Percentiles rank a stretch among this genome's conserved stretches.
Conservation (phyloP, 2,113 vertebrate species). For the Trichomycterus rosablanca region DNA sequence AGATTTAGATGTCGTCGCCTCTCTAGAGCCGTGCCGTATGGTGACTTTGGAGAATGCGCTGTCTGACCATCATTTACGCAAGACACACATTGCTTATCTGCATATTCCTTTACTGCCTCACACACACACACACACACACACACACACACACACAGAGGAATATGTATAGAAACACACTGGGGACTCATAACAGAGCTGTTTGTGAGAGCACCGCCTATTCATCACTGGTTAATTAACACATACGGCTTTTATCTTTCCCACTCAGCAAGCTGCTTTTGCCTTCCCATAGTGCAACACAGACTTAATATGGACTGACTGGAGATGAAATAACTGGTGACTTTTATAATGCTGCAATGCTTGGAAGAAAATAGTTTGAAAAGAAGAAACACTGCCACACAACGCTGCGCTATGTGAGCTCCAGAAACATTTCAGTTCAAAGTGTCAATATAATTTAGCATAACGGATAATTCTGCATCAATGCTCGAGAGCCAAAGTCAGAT, state of each 20-base stretch:
- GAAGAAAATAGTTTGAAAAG: not conserved
- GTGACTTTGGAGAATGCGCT: slow-evolving; percentile 14
- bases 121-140: no score
- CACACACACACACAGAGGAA: no score
- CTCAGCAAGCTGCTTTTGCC: slow-evolving; percentile 12
- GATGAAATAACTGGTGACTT: slow-evolving; percentile 20
- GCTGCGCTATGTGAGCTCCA: not conserved
- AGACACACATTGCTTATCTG: slow-evolving; percentile 36
- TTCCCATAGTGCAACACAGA: slow-evolving; percentile 3
- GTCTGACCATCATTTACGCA: not conserved
- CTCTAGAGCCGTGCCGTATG: slow-evolving; percentile 35
- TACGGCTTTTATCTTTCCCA: slow-evolving; percentile 47
- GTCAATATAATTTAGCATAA: no score
- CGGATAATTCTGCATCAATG: no score
- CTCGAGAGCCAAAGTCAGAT: no score
- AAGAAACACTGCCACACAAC: not conserved
- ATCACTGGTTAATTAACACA: slow-evolving; percentile 71
- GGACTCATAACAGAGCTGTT: slow-evolving; percentile 62
- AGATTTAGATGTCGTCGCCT: slow-evolving; percentile 69
- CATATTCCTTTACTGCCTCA: slow-evolving; percentile 17
- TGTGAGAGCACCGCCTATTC: slow-evolving; percentile 63
- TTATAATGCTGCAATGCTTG: slow-evolving; percentile 15
- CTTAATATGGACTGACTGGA: slow-evolving; percentile 21
- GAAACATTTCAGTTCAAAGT: not conserved
- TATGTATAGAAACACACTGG: slow-evolving; percentile 54